phyloP scores from a whole-genome alignment of 1,140 invertebrate genomes.

The Dryas iulia region DNA sequence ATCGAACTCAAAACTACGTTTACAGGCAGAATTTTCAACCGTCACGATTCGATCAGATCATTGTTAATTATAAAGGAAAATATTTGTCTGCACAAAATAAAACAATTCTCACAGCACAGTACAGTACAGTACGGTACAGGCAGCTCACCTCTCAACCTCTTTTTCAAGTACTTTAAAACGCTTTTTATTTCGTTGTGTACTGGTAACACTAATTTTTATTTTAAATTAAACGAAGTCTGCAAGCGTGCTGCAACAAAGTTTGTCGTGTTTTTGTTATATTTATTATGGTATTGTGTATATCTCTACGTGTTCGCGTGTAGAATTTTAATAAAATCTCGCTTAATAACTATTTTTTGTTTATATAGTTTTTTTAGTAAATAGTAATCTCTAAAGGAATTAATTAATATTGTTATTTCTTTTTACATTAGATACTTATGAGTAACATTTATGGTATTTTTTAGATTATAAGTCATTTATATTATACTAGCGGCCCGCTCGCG shows the following conservation, averaged over 20 bases:
- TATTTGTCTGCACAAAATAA: background rate
- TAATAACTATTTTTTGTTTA: background rate
- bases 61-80: too few relatives aligned
- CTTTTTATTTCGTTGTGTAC: slow-evolving; percentile 2
- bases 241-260: background rate
- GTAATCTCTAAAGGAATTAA: too few relatives aligned
- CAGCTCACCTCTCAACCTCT: slow-evolving; percentile 4
- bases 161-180: background rate
- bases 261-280: background rate
- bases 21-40: too few relatives aligned
- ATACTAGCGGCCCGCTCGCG: too few relatives aligned
- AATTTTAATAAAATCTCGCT: background rate
- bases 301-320: background rate
- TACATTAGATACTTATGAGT: too few relatives aligned
- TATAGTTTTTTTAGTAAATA: too few relatives aligned
- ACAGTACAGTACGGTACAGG: background rate
- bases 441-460: too few relatives aligned
- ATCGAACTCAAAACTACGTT: too few relatives aligned
- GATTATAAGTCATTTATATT: too few relatives aligned
- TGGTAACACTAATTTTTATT: slow-evolving; percentile 13
- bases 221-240: background rate
- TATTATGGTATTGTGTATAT: background rate
- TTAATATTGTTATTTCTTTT: too few relatives aligned
- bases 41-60: too few relatives aligned
- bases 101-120: background rate